Base-by-base conservation (phyloP, 2,888 invertebrate species). In the Dynastes grantii region DNA sequence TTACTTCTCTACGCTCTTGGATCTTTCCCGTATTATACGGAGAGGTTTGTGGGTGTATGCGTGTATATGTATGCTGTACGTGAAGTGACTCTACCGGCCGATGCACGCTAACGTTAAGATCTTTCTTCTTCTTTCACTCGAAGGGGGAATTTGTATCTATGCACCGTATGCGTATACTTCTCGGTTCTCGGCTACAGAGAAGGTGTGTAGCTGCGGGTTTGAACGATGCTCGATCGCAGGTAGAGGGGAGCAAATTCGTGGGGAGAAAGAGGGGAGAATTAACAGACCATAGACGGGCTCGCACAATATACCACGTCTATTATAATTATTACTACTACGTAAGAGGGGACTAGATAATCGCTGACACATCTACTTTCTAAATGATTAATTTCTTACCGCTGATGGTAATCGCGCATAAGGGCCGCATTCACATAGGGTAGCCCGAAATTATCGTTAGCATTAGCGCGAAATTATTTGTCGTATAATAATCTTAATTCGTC, bases 1-100 rank as follows among this genome's bases (percentile, higher is more conserved):
- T 88, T 87, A 87, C 87, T 86, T 86, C 86, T 78, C 73, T 37
- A 13, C 27, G 64, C 85, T 78, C 73, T 53, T 22, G 55, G 64
- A 49, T 73, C 58, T 73, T 53, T 70, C 53, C 27, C 29, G 70
- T 70, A 49, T 67, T 70, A 32, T 70, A 55, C 22, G 40, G 45
- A 13, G 22, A 37, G 16, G 58, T 37, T 71, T 73, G 55, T 73
- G 73, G 58, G 73, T 73, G 58, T 73, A 73, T 5, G 71, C 37
- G n/a, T 55, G 68, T 22, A 45, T 8, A 8, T 55, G 68, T 22
- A 45, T 45, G 45, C 11, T 71, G 32, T 71, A 55, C 55, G 71
- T 40, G 55, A 16, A 58, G 22, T 16, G 22, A 22, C 16, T 58
- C 13, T 22, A 58, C 55, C 55, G 55, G 8, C 37, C 8, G 71